phyloP scores from a whole-genome alignment of 1,140 invertebrate species.

The Leptonema lineaticorne region DNA sequence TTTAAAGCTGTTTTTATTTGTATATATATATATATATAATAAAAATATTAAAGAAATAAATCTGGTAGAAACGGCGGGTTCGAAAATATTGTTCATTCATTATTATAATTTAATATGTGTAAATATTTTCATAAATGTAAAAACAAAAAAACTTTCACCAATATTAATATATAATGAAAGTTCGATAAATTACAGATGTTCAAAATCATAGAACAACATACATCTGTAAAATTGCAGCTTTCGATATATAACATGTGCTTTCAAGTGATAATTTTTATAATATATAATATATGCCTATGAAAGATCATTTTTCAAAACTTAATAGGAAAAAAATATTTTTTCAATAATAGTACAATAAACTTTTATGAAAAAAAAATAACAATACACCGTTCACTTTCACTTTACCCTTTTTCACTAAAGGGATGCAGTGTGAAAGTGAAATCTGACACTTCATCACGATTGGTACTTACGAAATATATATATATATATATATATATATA shows the following conservation, averaged over 20 bases:
- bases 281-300: background rate
- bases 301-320: background rate
- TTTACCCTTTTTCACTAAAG: background rate
- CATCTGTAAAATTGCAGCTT: background rate
- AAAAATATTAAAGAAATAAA: no score
- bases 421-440: background rate
- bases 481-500: background rate
- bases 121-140: no score
- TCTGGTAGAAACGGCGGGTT: no score
- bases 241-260: background rate
- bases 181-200: background rate
- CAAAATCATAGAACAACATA: background rate
- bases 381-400: background rate
- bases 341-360: no score
- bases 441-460: background rate
- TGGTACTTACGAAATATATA: background rate
- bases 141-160: no score
- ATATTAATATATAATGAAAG: no score
- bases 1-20: no score
- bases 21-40: no score
- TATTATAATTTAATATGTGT: no score
- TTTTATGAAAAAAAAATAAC: no score
- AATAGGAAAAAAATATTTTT: no score
- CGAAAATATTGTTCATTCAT: no score
- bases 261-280: background rate